Evolutionary conservation across 2,888 invertebrate genomes (phyloP).

Genomic region (Tetanocera ferruginea): DNA sequence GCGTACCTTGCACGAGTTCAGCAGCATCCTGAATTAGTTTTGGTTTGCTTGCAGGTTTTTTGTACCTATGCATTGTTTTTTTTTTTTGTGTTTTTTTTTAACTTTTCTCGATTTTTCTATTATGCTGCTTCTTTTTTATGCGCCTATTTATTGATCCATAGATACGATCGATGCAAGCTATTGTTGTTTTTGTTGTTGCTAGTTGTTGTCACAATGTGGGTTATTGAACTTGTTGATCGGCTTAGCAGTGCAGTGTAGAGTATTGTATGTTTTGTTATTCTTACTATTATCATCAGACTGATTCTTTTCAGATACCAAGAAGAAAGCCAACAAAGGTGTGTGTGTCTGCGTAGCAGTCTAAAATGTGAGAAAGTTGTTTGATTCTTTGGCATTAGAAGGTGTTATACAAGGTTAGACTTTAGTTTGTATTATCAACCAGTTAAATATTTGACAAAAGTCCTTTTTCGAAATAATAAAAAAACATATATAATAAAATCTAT

Average conservation of each 20-base stretch:
- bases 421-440: background rate
- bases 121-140: background rate
- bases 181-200: background rate
- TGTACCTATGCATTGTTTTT: no score
- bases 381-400: background rate
- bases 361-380: background rate
- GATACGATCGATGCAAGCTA: background rate
- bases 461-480: no score
- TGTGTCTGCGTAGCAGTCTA: background rate
- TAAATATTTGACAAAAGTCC: background rate
- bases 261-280: background rate
- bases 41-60: background rate
- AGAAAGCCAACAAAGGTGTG: background rate
- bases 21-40: conserved; percentile 16
- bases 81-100: background rate
- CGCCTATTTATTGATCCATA: conserved; percentile 23
- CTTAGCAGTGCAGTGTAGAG: conserved; percentile 14
- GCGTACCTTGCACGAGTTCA: conserved; percentile 19
- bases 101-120: background rate
- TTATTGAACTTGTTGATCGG: conserved; percentile 27
- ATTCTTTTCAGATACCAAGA: background rate
- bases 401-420: background rate
- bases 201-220: conserved; percentile 2
- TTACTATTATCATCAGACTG: background rate
- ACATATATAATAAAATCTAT: background rate